Conservation (phyloP, 2,113 vertebrate genomes). For the Chascanopsetta lugubris region DNA sequence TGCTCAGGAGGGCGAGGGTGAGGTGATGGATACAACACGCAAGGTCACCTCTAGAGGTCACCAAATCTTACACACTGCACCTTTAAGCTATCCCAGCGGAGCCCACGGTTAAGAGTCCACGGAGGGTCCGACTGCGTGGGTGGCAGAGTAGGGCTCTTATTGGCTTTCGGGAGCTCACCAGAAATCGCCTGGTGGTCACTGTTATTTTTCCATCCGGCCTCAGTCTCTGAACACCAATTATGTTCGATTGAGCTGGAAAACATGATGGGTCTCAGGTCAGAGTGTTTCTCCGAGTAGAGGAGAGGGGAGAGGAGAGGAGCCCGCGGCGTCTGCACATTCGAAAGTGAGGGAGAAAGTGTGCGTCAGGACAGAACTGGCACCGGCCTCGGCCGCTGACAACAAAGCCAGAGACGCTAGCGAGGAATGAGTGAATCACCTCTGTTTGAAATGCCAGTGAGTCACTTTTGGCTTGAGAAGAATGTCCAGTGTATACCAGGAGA, state of each 20-base stretch:
- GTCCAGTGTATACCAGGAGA: conserved; percentile 47
- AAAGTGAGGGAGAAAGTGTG: conserved; percentile 47
- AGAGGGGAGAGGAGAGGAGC: conserved; percentile 21
- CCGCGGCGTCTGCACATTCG: conserved; percentile 8
- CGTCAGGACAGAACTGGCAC: conserved; percentile 56
- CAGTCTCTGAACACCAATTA: conserved; percentile 48
- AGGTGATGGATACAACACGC: no score
- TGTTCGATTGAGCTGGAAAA: conserved; percentile 43
- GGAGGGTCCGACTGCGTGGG: conserved; percentile 37
- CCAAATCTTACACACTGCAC: no score
- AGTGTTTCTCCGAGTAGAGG: conserved; percentile 39
- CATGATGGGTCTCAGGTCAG: conserved; percentile 31
- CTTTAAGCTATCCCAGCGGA: conserved; percentile 4
- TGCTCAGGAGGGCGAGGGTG: no score
- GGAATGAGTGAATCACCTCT: conserved; percentile 75
- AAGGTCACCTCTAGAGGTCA: no score
- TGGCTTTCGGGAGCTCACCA: conserved; percentile 31
- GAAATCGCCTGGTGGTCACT: conserved; percentile 30
- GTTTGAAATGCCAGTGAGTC: conserved; percentile 66
- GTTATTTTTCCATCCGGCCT: conserved; percentile 41
- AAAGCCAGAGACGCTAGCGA: conserved; percentile 51
- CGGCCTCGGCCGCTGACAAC: conserved; percentile 32
- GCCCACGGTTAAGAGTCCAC: not conserved
- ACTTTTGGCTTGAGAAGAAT: conserved; percentile 62
- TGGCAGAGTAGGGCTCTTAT: conserved; percentile 35